phyloP scores from a whole-genome alignment of 2,113 vertebrate genomes.

The Brachypodius melanocephalos region DNA sequence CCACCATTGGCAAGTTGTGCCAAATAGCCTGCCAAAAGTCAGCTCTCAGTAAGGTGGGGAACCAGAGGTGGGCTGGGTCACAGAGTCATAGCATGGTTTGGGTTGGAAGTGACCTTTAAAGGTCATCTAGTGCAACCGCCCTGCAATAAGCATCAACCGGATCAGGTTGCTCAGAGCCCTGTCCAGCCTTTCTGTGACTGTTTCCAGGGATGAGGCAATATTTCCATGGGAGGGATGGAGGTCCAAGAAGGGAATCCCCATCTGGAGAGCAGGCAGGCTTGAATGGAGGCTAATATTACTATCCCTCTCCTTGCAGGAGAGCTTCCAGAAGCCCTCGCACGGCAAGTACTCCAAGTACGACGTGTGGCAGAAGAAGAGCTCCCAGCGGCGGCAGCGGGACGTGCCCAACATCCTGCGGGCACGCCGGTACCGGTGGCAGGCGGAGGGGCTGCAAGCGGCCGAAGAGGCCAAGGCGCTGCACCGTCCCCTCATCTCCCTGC shows the following conservation, averaged over 20 bases:
- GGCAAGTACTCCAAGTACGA: constrained; percentile 86
- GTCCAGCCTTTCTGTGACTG: not conserved
- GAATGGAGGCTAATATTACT: not conserved
- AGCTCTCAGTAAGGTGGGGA: not conserved
- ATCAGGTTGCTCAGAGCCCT: not conserved
- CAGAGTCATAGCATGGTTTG: not conserved
- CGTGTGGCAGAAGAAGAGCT: constrained; percentile 86
- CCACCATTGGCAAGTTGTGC: not conserved
- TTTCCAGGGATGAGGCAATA: not conserved
- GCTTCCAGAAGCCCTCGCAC: constrained; percentile 81
- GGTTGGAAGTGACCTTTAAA: not conserved
- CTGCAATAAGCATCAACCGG: not conserved
- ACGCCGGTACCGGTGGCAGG: constrained; percentile 81
- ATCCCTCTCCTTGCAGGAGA: constrained; percentile 72
- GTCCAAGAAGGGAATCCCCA: not conserved
- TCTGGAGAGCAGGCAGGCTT: not conserved
- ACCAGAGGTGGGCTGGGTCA: not conserved
- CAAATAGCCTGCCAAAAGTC: not conserved
- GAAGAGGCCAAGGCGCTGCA: constrained; percentile 79
- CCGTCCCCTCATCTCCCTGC: constrained; percentile 85
- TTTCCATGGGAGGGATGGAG: not conserved
- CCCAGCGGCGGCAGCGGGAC: constrained; percentile 86
- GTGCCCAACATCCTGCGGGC: constrained; percentile 82
- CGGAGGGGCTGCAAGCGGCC: constrained; percentile 80
- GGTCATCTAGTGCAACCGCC: not conserved